These are phyloP conservation scores for Pseudonaja textilis DNA, from an alignment of 2,113 vertebrate genomes.

Conservation along the genomic window DNA sequence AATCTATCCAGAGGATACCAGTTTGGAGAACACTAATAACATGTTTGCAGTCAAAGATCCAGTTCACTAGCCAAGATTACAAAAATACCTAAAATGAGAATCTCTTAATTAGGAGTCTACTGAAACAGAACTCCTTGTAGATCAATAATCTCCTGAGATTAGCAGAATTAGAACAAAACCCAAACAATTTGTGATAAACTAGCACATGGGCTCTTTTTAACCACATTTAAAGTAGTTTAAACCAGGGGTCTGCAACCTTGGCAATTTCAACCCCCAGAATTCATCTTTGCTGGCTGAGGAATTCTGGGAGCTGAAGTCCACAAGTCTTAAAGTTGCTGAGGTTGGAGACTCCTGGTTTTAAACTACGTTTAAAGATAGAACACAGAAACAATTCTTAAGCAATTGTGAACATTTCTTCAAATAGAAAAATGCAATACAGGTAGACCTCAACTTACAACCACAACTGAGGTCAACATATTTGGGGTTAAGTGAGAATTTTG, in stretches of 20 bases:
- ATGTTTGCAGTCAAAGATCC: neutral
- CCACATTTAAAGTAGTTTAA: neutral
- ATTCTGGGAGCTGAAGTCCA: too few relatives aligned
- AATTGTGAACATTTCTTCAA: neutral
- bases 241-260: too few relatives aligned
- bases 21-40: neutral
- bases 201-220: neutral
- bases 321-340: too few relatives aligned
- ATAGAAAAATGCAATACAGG: neutral
- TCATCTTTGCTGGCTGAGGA: too few relatives aligned
- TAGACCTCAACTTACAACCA: neutral
- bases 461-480: neutral
- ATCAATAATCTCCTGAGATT: neutral
- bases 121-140: neutral
- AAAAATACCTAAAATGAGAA: neutral
- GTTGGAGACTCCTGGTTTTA: neutral
- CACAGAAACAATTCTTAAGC: neutral
- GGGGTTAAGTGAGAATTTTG: neutral
- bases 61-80: neutral
- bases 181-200: neutral
- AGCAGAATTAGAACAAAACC: neutral
- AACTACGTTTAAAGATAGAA: neutral
- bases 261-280: too few relatives aligned
- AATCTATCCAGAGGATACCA: neutral
- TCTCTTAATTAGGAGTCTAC: neutral